Evolutionary conservation across 2,797 vertebrate genomes (phyloP).

Genomic region (Eulemur mongoz): DNA sequence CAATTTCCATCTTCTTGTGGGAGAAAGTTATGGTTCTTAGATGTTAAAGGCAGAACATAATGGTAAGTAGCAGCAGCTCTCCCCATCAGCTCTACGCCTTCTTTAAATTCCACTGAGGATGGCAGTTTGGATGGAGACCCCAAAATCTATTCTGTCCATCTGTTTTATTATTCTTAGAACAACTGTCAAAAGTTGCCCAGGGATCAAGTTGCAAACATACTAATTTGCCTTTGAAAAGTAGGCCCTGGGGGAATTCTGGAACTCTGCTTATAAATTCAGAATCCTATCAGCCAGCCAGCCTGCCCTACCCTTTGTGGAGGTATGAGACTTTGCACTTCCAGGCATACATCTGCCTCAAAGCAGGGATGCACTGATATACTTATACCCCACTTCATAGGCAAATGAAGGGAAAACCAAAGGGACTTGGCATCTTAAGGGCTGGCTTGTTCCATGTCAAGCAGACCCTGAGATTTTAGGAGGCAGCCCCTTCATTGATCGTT

Average conservation of each 20-base stretch:
- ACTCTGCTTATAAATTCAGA: conserved; percentile 81
- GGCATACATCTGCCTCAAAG: conserved; percentile 75
- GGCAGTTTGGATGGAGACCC: conserved; percentile 80
- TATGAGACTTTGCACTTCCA: conserved; percentile 76
- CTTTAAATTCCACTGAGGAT: conserved; percentile 79
- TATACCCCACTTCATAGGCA: conserved; percentile 74
- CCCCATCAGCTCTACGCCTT: neutral
- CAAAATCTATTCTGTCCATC: conserved; percentile 83
- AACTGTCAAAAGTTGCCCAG: conserved; percentile 83
- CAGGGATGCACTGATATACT: conserved; percentile 55
- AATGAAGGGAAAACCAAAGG: conserved; percentile 69
- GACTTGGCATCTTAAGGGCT: conserved; percentile 65
- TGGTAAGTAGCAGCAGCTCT: conserved; percentile 22
- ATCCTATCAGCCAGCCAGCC: conserved; percentile 62
- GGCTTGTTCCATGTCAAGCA: conserved; percentile 46
- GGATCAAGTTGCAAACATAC: conserved; percentile 83
- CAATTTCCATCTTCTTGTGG: conserved; percentile 25
- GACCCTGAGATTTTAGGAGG: conserved; percentile 38
- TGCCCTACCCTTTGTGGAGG: conserved; percentile 77
- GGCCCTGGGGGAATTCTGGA: conserved; percentile 81
- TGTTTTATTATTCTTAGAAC: conserved; percentile 84
- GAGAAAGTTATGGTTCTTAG: conserved; percentile 13
- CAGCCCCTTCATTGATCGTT: conserved; percentile 44
- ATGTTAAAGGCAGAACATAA: conserved; percentile 7
- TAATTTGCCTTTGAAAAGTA: conserved; percentile 84